Conservation (phyloP, 2,888 invertebrate genomes). For the Sialis fuliginosa region DNA sequence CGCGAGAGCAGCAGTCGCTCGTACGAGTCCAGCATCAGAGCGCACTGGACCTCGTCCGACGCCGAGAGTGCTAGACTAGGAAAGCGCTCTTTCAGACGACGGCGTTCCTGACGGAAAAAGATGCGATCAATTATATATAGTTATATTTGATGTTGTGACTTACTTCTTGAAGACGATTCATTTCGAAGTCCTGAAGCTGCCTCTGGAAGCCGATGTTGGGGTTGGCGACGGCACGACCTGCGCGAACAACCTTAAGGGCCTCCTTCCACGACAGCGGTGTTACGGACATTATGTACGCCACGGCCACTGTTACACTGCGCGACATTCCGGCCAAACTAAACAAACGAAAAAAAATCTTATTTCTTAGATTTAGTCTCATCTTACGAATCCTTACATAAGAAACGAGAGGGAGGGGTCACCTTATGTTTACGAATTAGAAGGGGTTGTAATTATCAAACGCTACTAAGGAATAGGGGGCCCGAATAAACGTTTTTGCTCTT, state of each 20-base stretch:
- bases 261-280: conserved; percentile 83
- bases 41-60: conserved; percentile 58
- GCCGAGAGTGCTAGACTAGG: conserved; percentile 58
- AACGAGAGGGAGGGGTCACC: too few relatives aligned
- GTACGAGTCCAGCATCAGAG: conserved; percentile 63
- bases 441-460: too few relatives aligned
- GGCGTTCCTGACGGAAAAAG: conserved; percentile 45
- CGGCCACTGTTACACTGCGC: conserved; percentile 86
- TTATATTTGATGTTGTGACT: conserved; percentile 8
- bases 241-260: conserved; percentile 80
- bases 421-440: too few relatives aligned
- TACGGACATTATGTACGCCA: conserved; percentile 92
- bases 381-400: too few relatives aligned
- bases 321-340: conserved; percentile 89
- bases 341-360: conserved; percentile 7
- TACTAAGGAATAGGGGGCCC: too few relatives aligned
- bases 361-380: background rate
- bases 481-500: too few relatives aligned
- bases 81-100: conserved; percentile 66
- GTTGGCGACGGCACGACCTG: conserved; percentile 82
- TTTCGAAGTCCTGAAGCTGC: conserved; percentile 83
- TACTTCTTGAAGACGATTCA: conserved; percentile 60
- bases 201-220: conserved; percentile 92
- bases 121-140: background rate
- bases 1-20: conserved; percentile 60